Base-by-base conservation (phyloP, 1,140 invertebrate species). In the Cylas formicarius region DNA sequence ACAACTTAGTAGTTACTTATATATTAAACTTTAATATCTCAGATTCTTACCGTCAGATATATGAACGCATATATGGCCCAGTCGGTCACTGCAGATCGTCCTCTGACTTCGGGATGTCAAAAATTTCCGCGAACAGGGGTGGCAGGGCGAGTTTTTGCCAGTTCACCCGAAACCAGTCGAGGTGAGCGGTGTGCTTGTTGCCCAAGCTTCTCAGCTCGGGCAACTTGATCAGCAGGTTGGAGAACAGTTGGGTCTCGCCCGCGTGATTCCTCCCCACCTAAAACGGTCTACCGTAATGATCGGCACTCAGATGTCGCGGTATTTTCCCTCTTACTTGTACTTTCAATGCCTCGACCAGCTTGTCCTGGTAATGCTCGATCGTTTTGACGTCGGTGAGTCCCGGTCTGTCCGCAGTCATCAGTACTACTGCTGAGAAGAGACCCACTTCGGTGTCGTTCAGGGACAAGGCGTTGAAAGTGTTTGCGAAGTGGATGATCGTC, bases 81-180 rank as follows among this genome's bases (percentile, higher is more conserved):
- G n/a, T n/a, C n/a, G n/a, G n/a, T 43, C 69, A 77, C 64, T 78
- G 75, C 42, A 79, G 65, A 66, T 84, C 81, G 58, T 88, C 84
- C 59, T 87, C 85, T 60, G 79, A 81, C 69, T 90, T 93, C 32
- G 91, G 90, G 72, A 97, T 95, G 76, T 97, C 93, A 67, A 95
- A 97, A 56, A 96, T 95, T 70, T 97, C 93, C 17, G 92, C 89
- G 67, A 94, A 97, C 23, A 97, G 77, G 1, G 91, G 90, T 21
- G 92, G 92, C 56, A 95, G 74, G 46, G 80, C 76, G 22, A 94
- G 73, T 55, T 83, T 81, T 41, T 76, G 76, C 90, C 90, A 95
- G 68, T 93, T 84, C 44, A 78, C 70, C 47, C 90, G 77, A 65
- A 90, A 93, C 90, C 91, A 97, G 57, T 87, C 79, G 49, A 97